Evolutionary conservation across 92 coral and sea anemone species (phyloP).

Genomic region (Galaxea fascicularis): DNA sequence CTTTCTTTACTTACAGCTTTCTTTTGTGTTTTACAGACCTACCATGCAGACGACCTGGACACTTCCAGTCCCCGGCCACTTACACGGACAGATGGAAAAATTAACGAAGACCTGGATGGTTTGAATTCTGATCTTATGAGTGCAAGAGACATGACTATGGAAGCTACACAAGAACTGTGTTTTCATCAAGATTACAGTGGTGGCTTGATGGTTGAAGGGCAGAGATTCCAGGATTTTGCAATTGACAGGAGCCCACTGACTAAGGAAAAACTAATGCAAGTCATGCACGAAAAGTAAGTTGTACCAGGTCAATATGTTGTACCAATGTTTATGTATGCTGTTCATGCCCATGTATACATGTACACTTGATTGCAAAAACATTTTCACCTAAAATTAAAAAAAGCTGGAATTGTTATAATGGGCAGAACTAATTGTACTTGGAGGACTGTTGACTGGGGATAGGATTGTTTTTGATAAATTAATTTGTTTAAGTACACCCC

Average conservation of each 20-base stretch:
- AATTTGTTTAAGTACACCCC: no score
- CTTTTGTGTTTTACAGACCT: not conserved
- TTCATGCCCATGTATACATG: no score
- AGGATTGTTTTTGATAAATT: no score
- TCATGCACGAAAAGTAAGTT: conserved; percentile 81
- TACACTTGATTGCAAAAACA: no score
- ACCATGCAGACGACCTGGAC: not conserved
- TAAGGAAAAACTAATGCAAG: conserved; percentile 73
- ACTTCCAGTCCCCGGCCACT: not conserved
- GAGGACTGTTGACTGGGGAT: no score
- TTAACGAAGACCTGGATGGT: conserved; percentile 72
- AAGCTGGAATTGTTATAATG: no score
- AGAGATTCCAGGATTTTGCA: conserved; percentile 69
- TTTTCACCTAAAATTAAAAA: no score
- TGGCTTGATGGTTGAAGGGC: conserved; percentile 89
- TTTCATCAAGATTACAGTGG: conserved; percentile 64
- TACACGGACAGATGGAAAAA: conserved; percentile 79
- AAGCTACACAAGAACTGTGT: conserved; percentile 61
- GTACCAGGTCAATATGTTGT: not conserved
- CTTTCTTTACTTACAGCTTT: not conserved
- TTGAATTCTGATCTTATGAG: conserved; percentile 69
- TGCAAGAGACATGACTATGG: conserved; percentile 64
- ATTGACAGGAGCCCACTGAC: conserved; percentile 79
- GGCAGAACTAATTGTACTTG: no score
- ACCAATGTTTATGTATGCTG: no score